These are phyloP conservation scores for Allobates femoralis DNA, from an alignment of 2,797 vertebrate species.

Conservation along the genomic window DNA sequence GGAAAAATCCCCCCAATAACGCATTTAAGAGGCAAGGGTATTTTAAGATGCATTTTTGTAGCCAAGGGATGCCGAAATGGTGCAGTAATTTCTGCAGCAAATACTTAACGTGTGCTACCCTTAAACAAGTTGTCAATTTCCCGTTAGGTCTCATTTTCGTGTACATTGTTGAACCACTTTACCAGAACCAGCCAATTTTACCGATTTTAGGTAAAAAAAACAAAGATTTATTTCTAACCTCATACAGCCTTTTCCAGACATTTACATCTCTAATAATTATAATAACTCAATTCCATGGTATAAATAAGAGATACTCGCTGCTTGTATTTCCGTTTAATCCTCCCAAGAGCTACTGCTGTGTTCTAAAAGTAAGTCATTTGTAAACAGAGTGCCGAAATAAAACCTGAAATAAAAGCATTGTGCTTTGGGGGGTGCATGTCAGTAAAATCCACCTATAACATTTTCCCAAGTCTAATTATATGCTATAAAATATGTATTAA, in stretches of 20 bases:
- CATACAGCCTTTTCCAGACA: neutral
- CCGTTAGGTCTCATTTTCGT: neutral
- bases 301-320: neutral
- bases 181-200: neutral
- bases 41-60: too few relatives aligned
- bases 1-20: too few relatives aligned
- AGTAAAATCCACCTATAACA: slow-evolving; percentile 40
- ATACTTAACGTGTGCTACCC: too few relatives aligned
- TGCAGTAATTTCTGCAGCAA: too few relatives aligned
- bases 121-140: too few relatives aligned
- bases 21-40: too few relatives aligned
- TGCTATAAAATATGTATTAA: slow-evolving; percentile 60
- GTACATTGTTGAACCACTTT: neutral
- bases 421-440: slow-evolving; percentile 46
- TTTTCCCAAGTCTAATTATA: slow-evolving; percentile 55
- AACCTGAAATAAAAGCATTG: slow-evolving; percentile 28
- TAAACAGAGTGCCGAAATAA: slow-evolving; percentile 38
- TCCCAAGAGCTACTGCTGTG: slow-evolving; percentile 38
- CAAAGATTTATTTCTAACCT: neutral
- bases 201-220: neutral
- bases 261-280: slow-evolving; percentile 3
- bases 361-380: slow-evolving; percentile 53
- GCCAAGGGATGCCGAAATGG: too few relatives aligned
- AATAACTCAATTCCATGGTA: neutral
- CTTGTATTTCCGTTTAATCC: slow-evolving; percentile 38